Base-by-base conservation (phyloP, 53 echinoderm and acorn worm species). In the Echinarachnius parma region DNA sequence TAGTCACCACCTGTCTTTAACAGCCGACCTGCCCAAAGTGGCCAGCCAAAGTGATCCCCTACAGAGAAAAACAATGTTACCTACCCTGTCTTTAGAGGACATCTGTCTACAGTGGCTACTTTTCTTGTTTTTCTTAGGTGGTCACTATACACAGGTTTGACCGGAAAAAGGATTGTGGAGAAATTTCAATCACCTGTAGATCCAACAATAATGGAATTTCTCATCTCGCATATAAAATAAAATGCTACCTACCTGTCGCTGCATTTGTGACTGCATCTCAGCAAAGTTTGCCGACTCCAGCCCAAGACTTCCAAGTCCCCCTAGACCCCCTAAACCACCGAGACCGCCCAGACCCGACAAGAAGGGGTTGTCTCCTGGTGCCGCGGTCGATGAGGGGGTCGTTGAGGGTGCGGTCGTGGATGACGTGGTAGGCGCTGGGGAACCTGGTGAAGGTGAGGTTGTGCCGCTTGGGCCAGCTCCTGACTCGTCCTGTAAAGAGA, bases 191-290 rank as follows among this genome's bases (percentile, higher is more conserved):
- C n/a, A n/a, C n/a, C n/a, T n/a, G n/a, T n/a, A n/a, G n/a, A n/a
- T n/a, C n/a, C n/a, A n/a, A n/a, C n/a, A n/a, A n/a, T n/a, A n/a
- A n/a, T n/a, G n/a, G n/a, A n/a, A n/a, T n/a, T n/a, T n/a, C n/a
- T n/a, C n/a, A n/a, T n/a, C n/a, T n/a, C n/a, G n/a, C n/a, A n/a
- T n/a, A n/a, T n/a, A n/a, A n/a, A n/a, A n/a, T n/a, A n/a, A n/a
- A n/a, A n/a, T 39, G 39, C 19, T n/a, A 65, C 61, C 57, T 35
- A 98, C 98, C 88, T 98, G 91, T 78, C 76, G 62, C 37, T 98
- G 98, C 98, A 98, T 98, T 70, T 90, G 91, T 53, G 91, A 91
- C 74, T 91, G 91, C 91, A 92, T 98, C 78, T 98, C 91, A 55
- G 91, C 87, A 83, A 88, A 91, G 67, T 98, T 98, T 16, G 98